Conservation (phyloP, 2,888 invertebrate species). For the Temnothorax ravouxi region DNA sequence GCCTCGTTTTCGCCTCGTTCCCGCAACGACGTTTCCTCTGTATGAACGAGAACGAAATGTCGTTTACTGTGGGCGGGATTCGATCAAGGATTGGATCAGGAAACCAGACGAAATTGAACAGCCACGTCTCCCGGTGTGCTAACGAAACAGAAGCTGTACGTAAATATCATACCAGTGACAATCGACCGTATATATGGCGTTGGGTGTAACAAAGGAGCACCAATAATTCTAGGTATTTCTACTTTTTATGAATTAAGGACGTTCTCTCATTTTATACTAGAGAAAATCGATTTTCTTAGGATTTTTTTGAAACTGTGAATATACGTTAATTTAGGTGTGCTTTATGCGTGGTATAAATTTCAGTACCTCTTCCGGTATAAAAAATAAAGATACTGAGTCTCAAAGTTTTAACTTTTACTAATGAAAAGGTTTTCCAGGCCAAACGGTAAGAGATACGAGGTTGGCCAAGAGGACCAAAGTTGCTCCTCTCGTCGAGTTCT, state of each 20-base stretch:
- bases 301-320: too few relatives aligned
- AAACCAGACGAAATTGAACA: slow-evolving; percentile 69
- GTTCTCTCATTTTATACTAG: too few relatives aligned
- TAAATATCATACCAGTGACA: slow-evolving; percentile 60
- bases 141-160: slow-evolving; percentile 65
- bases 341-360: too few relatives aligned
- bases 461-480: too few relatives aligned
- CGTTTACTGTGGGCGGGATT: slow-evolving; percentile 65
- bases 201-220: neutral
- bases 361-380: too few relatives aligned
- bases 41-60: slow-evolving; percentile 66
- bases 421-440: too few relatives aligned
- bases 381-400: too few relatives aligned
- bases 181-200: slow-evolving; percentile 14
- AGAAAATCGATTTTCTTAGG: too few relatives aligned
- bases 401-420: too few relatives aligned
- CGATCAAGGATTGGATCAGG: slow-evolving; percentile 70
- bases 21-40: slow-evolving; percentile 24
- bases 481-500: too few relatives aligned
- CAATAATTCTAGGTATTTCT: neutral
- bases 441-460: too few relatives aligned
- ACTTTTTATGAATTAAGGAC: neutral
- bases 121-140: slow-evolving; percentile 36
- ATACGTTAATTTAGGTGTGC: too few relatives aligned
- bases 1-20: neutral